A percentile compares a stretch with the other conserved stretches of the same genome.
Conservation (phyloP, 2,888 invertebrate genomes). For the Conops quadrifasciatus region DNA sequence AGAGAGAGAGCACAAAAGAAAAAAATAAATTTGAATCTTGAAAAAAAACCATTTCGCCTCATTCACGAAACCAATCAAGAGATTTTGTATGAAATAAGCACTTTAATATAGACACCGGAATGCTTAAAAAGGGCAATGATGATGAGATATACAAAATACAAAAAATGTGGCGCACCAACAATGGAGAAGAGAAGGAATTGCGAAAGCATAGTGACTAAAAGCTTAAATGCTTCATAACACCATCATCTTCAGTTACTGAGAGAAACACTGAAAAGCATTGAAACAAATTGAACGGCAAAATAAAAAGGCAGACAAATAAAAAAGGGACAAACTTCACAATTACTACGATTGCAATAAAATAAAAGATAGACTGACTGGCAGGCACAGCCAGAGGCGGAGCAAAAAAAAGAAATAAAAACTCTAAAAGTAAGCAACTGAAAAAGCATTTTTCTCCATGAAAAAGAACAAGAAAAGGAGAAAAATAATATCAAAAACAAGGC, state of each 20-base stretch:
- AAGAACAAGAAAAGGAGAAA: neutral
- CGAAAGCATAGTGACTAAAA: neutral
- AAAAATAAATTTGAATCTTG: neutral
- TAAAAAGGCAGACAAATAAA: constrained; percentile 16
- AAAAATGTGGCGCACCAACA: neutral
- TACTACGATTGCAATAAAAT: constrained; percentile 5
- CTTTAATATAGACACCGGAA: neutral
- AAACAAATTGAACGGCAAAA: constrained; percentile 24
- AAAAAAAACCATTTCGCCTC: neutral
- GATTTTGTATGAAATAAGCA: too few relatives aligned
- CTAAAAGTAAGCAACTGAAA: neutral
- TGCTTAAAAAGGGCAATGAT: neutral
- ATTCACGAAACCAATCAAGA: too few relatives aligned
- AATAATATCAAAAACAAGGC: constrained; percentile 1
- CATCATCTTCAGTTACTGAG: too few relatives aligned
- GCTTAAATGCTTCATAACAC: too few relatives aligned
- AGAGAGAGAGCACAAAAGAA: neutral
- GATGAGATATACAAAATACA: neutral
- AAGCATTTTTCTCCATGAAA: neutral
- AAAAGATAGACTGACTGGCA: neutral
- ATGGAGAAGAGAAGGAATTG: neutral
- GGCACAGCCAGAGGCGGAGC: constrained; percentile 5
- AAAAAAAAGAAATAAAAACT: constrained; percentile 1
- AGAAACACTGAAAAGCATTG: too few relatives aligned
- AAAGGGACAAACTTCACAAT: neutral